These are phyloP conservation scores for Drosophila hydei DNA, from an alignment of 1,140 invertebrate genomes.

Conservation along the genomic window DNA sequence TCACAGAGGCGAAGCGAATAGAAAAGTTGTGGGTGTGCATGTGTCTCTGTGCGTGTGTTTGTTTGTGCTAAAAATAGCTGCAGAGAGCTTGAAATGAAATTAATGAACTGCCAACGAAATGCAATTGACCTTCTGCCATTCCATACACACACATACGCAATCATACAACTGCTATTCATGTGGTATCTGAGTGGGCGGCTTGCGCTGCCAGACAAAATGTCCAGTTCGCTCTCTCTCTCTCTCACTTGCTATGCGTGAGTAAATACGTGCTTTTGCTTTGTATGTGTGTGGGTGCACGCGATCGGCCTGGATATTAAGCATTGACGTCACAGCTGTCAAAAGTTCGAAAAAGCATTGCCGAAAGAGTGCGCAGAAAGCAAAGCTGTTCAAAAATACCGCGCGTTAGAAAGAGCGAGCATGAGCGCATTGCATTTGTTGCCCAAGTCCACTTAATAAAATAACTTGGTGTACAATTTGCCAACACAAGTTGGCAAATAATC, in stretches of 20 bases:
- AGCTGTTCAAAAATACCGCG: not conserved
- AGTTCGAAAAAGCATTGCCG: slow-evolving; percentile 9
- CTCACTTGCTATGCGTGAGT: not conserved
- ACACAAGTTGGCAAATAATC: slow-evolving; percentile 31
- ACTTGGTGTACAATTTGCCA: slow-evolving; percentile 18
- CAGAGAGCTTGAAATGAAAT: slow-evolving; percentile 56
- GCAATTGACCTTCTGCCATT: slow-evolving; percentile 75
- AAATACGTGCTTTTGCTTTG: slow-evolving; percentile 9
- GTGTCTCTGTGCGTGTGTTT: not conserved
- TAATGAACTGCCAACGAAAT: slow-evolving; percentile 77
- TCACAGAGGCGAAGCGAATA: slow-evolving; percentile 16
- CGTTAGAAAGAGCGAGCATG: not conserved
- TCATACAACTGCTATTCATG: slow-evolving; percentile 17
- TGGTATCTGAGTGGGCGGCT: slow-evolving; percentile 50
- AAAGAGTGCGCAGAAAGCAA: slow-evolving; percentile 6
- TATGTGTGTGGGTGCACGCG: slow-evolving; percentile 49
- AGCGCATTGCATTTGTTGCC: slow-evolving; percentile 4
- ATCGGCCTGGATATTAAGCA: slow-evolving; percentile 64
- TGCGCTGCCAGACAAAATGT: slow-evolving; percentile 59
- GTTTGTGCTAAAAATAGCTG: slow-evolving; percentile 54
- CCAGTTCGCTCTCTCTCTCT: slow-evolving; percentile 28
- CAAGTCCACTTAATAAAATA: slow-evolving; percentile 12
- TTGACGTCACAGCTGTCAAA: slow-evolving; percentile 69
- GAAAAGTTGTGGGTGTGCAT: slow-evolving; percentile 6
- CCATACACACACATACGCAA: slow-evolving; percentile 27